Percentiles rank a stretch among this genome's conserved stretches.
These are phyloP conservation scores for Clepsis dumicolana DNA, from an alignment of 2,888 invertebrate species.

Conservation along the genomic window DNA sequence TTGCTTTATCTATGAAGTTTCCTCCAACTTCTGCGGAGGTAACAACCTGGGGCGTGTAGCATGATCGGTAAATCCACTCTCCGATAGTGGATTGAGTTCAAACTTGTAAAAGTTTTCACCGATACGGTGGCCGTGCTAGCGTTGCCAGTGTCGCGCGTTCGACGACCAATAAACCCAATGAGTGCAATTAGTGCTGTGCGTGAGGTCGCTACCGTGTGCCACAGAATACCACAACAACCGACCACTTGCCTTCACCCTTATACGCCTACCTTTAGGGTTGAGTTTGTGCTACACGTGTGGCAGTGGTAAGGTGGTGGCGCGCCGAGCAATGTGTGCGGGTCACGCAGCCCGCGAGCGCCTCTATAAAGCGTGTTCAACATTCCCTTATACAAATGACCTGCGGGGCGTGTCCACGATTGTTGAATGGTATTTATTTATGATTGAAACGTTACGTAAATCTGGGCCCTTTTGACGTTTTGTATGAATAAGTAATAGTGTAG, in stretches of 20 bases:
- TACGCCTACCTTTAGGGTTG: background rate
- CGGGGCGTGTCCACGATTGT: slow-evolving; percentile 9
- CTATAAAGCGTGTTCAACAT: slow-evolving; percentile 20
- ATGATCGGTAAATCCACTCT: background rate
- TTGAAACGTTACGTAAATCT: background rate
- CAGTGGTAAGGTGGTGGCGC: background rate
- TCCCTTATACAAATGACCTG: slow-evolving; percentile 34
- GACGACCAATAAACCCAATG: slow-evolving; percentile 35
- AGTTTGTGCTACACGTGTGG: background rate
- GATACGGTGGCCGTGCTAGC: slow-evolving; percentile 10
- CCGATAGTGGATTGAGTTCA: background rate
- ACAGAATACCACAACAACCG: background rate
- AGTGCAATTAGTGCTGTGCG: slow-evolving; percentile 36
- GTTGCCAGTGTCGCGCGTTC: slow-evolving; percentile 11
- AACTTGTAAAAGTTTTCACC: background rate
- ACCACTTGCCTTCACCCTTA: background rate
- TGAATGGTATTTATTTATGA: background rate
- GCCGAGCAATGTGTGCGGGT: slow-evolving; percentile 24
- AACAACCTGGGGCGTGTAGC: slow-evolving; percentile 2
- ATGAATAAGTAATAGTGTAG: background rate
- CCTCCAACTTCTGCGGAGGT: slow-evolving; percentile 1
- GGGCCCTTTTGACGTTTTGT: background rate
- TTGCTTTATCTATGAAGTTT: slow-evolving; percentile 33
- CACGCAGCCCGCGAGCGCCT: slow-evolving; percentile 18
- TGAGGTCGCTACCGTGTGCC: slow-evolving; percentile 23